These are phyloP conservation scores for Caenorhabditis brenneri DNA, from an alignment of 1,140 invertebrate genomes.

Conservation along the genomic window DNA sequence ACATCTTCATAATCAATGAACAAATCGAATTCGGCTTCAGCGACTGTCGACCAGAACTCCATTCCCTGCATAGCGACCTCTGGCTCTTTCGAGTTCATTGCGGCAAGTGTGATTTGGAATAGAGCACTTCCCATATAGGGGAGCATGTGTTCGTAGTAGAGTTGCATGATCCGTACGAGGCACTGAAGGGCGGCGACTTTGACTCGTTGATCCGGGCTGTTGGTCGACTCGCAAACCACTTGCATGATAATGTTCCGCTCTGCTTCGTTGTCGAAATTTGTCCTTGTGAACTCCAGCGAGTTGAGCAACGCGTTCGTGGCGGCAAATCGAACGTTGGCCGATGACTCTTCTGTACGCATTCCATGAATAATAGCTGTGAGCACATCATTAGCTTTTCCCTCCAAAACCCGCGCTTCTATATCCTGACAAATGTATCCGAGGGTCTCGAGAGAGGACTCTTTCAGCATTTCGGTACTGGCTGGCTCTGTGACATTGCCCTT, in stretches of 20 bases:
- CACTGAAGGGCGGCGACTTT: conserved; percentile 94
- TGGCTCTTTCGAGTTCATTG: conserved; percentile 95
- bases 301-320: conserved; percentile 96
- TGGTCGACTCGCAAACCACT: conserved; percentile 84
- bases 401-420: conserved; percentile 80
- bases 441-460: conserved; percentile 92
- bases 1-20: conserved; percentile 90
- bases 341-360: conserved; percentile 84
- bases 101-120: conserved; percentile 88
- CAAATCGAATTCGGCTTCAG: conserved; percentile 97
- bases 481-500: conserved; percentile 85
- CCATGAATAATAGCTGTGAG: conserved; percentile 98
- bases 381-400: conserved; percentile 90
- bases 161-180: conserved; percentile 96
- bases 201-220: conserved; percentile 82
- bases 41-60: conserved; percentile 99
- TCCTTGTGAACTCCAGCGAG: conserved; percentile 96
- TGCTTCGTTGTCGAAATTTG: conserved; percentile 94
- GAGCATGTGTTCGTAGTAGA: conserved; percentile 99
- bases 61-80: conserved; percentile 97
- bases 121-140: conserved; percentile 93
- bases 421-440: conserved; percentile 88
- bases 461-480: conserved; percentile 84
- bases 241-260: conserved; percentile 99
- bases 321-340: conserved; percentile 77